These are phyloP conservation scores for Neomorphus geoffroyi DNA, from an alignment of 2,797 vertebrate genomes.

Conservation along the genomic window DNA sequence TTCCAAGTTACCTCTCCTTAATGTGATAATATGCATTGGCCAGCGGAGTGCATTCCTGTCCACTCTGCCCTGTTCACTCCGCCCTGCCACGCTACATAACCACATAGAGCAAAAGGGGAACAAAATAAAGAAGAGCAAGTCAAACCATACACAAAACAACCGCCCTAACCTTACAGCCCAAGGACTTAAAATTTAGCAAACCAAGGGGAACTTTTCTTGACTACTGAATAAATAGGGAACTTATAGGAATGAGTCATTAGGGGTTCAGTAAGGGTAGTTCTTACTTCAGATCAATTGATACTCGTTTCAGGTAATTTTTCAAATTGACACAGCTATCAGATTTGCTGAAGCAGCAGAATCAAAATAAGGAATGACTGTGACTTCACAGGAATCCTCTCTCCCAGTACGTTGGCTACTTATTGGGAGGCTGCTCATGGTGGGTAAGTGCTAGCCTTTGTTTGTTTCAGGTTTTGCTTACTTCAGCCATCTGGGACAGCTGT, in stretches of 20 bases:
- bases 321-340: slow-evolving; percentile 14
- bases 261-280: neutral
- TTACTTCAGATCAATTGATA: neutral
- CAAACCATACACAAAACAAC: neutral
- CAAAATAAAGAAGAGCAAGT: slow-evolving; percentile 1
- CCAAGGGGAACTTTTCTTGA: neutral
- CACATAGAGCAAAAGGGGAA: neutral
- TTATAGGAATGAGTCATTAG: neutral
- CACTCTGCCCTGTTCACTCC: neutral
- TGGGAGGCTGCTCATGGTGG: neutral
- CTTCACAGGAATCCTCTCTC: slow-evolving; percentile 17
- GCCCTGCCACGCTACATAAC: neutral
- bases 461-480: neutral
- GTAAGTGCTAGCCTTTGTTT: neutral
- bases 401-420: neutral
- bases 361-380: neutral
- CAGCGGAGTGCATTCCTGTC: neutral
- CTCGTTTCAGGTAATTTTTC: slow-evolving; percentile 20
- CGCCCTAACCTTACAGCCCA: neutral
- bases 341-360: slow-evolving; percentile 2
- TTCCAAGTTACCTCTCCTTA: neutral
- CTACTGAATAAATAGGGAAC: neutral
- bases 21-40: neutral
- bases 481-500: neutral
- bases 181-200: neutral